phyloP scores from a whole-genome alignment of 2,113 vertebrate genomes.

The Macrotus californicus region DNA sequence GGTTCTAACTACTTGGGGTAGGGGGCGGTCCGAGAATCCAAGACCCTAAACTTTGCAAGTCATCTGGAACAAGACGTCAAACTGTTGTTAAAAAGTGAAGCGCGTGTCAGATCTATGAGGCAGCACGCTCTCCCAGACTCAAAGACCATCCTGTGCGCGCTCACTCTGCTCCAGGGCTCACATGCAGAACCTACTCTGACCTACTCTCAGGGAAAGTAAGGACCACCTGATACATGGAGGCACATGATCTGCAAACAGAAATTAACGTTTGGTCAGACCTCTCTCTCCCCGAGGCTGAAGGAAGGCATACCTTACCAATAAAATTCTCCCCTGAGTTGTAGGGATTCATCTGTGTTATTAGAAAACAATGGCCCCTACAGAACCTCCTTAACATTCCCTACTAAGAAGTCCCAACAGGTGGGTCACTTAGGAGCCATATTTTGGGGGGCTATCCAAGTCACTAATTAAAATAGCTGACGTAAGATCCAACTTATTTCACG shows the following conservation, averaged over 20 bases:
- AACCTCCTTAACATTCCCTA: not conserved
- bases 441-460: not conserved
- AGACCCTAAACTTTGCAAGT: not conserved
- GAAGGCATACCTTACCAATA: not conserved
- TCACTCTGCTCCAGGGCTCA: not conserved
- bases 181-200: not conserved
- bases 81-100: not conserved
- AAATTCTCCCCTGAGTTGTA: not conserved
- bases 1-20: not conserved
- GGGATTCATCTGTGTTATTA: not conserved
- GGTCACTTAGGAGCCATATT: not conserved
- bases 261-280: not conserved
- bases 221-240: not conserved
- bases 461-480: slow-evolving; percentile 24
- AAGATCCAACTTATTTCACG: slow-evolving; percentile 21
- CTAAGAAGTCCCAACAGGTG: not conserved
- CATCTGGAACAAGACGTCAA: not conserved
- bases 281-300: not conserved
- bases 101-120: not conserved
- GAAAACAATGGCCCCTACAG: not conserved
- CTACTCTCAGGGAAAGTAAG: not conserved
- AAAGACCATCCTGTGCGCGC: not conserved
- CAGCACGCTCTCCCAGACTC: not conserved
- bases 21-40: not conserved
- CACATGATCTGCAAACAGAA: not conserved